Conservation (phyloP, 2,888 invertebrate species). For the Oxytorus armatus region DNA sequence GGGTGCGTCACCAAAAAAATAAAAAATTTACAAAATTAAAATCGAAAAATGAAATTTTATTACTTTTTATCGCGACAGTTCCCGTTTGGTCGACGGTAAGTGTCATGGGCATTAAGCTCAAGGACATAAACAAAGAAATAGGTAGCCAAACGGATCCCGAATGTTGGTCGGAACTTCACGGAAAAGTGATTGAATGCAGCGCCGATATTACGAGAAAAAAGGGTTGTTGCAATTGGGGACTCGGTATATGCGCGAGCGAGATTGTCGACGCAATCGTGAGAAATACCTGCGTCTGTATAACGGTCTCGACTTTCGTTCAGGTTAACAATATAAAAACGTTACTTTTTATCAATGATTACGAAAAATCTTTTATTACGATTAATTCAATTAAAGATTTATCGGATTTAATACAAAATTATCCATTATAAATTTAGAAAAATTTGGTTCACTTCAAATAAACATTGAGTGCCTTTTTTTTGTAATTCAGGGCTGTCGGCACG, state of each 20-base stretch:
- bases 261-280: slow-evolving; percentile 84
- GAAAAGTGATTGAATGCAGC: slow-evolving; percentile 86
- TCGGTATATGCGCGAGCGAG: slow-evolving; percentile 85
- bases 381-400: not conserved
- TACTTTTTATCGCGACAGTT: slow-evolving; percentile 77
- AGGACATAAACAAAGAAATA: slow-evolving; percentile 85
- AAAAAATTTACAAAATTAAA: not conserved
- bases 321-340: too few species aligned
- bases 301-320: slow-evolving; percentile 85
- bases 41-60: not conserved
- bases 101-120: slow-evolving; percentile 86
- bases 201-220: slow-evolving; percentile 85
- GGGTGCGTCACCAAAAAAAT: too few species aligned
- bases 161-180: slow-evolving; percentile 85
- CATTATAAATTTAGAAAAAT: too few species aligned
- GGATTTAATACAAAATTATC: too few species aligned
- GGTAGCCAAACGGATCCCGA: slow-evolving; percentile 85
- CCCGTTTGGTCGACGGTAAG: slow-evolving; percentile 87
- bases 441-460: too few species aligned
- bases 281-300: slow-evolving; percentile 84
- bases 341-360: too few species aligned
- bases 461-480: too few species aligned
- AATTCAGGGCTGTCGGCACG: slow-evolving; percentile 83
- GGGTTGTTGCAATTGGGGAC: slow-evolving; percentile 86
- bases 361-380: too few species aligned